Conservation (phyloP, 2,888 invertebrate species). For the Axea sp. region DNA sequence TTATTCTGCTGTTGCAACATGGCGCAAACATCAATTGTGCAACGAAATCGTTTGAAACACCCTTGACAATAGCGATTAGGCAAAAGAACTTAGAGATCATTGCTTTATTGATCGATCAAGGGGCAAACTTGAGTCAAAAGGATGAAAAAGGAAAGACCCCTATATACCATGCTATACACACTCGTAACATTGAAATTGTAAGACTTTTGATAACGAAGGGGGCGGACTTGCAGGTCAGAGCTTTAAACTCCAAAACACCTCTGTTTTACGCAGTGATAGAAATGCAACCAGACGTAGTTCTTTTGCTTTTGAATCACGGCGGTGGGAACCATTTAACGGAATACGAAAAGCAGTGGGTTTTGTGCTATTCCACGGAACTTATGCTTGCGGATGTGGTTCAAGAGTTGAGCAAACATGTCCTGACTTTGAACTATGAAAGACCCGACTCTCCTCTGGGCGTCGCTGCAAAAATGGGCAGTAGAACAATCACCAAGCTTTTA, state of each 20-base stretch:
- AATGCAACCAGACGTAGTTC: neutral
- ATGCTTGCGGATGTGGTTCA: neutral
- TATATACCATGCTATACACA: neutral
- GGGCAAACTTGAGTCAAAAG: neutral
- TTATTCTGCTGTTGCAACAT: neutral
- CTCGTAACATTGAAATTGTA: neutral
- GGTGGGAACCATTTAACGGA: neutral
- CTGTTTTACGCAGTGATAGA: neutral
- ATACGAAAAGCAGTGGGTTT: neutral
- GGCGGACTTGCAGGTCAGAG: neutral
- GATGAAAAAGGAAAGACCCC: neutral
- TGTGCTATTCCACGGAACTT: neutral
- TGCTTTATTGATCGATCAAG: neutral
- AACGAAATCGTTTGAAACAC: neutral
- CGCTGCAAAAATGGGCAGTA: neutral
- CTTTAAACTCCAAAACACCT: neutral
- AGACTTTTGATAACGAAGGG: neutral
- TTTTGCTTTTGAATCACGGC: neutral
- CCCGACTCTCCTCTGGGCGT: neutral
- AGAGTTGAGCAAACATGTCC: neutral
- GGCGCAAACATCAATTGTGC: neutral
- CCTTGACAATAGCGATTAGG: neutral
- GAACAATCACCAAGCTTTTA: neutral
- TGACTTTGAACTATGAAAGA: neutral
- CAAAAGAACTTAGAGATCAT: neutral